Conservation (phyloP, 92 coral and sea anemone genomes). For the Ricordea florida region DNA sequence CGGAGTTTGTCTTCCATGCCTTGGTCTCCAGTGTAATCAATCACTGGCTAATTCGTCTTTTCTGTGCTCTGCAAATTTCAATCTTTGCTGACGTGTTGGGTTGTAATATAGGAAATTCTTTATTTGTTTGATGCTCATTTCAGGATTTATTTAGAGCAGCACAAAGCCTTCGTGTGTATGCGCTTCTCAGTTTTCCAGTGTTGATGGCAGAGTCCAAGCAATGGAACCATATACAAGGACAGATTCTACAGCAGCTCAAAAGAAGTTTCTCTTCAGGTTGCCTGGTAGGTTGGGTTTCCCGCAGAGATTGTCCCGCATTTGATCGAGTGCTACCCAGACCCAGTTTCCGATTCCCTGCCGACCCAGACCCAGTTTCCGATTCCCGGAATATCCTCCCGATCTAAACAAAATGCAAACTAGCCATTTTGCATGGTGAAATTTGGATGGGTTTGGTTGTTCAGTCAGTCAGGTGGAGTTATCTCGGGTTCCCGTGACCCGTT, state of each 20-base stretch:
- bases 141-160: slow-evolving; percentile 35
- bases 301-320: slow-evolving; percentile 8
- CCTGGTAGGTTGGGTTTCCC: slow-evolving; percentile 32
- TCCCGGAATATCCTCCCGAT: no score
- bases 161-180: slow-evolving; percentile 28
- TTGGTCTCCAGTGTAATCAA: no score
- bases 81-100: not conserved
- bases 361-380: slow-evolving; percentile 18
- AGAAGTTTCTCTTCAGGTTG: slow-evolving; percentile 15
- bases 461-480: no score
- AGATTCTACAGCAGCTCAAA: not conserved
- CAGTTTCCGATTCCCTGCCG: slow-evolving; percentile 22
- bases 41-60: not conserved
- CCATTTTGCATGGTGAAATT: no score
- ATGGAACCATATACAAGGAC: slow-evolving; percentile 27
- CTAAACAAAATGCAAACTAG: no score
- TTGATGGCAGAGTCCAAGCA: slow-evolving; percentile 31
- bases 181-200: not conserved
- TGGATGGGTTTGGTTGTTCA: no score
- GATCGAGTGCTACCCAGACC: slow-evolving; percentile 36
- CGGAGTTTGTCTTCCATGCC: no score
- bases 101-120: not conserved
- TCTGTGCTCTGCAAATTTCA: slow-evolving; percentile 1
- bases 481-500: no score
- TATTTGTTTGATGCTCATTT: not conserved